Conservation (phyloP, 1,140 invertebrate species). For the Amyelois transitella region DNA sequence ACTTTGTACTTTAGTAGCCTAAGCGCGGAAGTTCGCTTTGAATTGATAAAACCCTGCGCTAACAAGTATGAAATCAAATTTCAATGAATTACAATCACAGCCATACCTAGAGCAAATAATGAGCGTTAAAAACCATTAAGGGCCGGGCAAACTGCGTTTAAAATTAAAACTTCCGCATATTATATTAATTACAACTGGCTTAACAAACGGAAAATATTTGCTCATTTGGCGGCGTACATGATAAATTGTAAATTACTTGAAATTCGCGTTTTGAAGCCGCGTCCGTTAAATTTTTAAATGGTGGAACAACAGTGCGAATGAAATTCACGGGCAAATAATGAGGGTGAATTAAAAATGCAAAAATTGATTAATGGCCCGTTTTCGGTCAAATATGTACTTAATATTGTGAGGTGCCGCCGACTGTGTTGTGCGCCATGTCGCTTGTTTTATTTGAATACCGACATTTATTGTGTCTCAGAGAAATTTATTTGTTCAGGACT, state of each 20-base stretch:
- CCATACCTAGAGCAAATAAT: too few species aligned
- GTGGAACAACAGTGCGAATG: conserved; percentile 59
- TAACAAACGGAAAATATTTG: conserved; percentile 72
- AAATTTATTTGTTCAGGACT: not conserved
- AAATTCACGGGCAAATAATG: conserved; percentile 71
- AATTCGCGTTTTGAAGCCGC: conserved; percentile 59
- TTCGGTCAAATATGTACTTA: conserved; percentile 63
- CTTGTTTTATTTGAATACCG: not conserved
- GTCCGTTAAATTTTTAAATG: conserved; percentile 64
- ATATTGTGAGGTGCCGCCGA: conserved; percentile 32
- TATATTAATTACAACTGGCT: conserved; percentile 69
- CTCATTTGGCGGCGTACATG: conserved; percentile 67
- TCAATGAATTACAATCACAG: not conserved
- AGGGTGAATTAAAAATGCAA: conserved; percentile 72
- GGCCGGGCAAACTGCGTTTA: conserved; percentile 43
- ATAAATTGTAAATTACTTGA: conserved; percentile 74
- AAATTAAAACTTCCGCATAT: conserved; percentile 64
- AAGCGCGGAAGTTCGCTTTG: too few species aligned
- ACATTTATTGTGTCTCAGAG: not conserved
- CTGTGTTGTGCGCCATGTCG: conserved; percentile 26
- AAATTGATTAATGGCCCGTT: conserved; percentile 72
- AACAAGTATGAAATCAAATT: too few species aligned
- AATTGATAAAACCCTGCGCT: too few species aligned
- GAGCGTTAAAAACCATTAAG: not conserved
- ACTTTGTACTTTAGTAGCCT: too few species aligned